Percentiles rank a stretch among this genome's conserved stretches.
These are phyloP conservation scores for Etheostoma cragini DNA, from an alignment of 2,113 vertebrate genomes.

Conservation along the genomic window DNA sequence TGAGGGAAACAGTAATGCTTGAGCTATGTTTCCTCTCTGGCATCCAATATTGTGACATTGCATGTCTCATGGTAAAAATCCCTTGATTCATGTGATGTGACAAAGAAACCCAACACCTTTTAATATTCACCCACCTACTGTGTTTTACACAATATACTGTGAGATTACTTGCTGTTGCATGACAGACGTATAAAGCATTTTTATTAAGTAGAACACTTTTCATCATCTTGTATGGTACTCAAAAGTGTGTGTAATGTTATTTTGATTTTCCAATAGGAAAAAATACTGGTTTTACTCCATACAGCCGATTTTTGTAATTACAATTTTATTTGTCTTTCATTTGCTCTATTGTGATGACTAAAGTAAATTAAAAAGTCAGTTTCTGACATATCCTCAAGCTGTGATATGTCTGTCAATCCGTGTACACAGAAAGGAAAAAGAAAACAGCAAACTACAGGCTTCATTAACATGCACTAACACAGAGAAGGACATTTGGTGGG, in stretches of 20 bases:
- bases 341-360: neutral
- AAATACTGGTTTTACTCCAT: neutral
- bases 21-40: conserved; percentile 7
- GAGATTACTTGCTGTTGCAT: neutral
- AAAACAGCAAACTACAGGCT: neutral
- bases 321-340: neutral
- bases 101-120: neutral
- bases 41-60: conserved; percentile 9
- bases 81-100: conserved; percentile 5
- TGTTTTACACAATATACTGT: neutral
- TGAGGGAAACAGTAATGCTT: neutral
- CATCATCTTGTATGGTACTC: neutral
- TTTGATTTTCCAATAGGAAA: neutral
- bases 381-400: neutral
- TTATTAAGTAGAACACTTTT: conserved; percentile 10
- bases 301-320: neutral
- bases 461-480: neutral
- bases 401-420: neutral
- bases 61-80: neutral
- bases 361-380: neutral
- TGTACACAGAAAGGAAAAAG: neutral
- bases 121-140: neutral
- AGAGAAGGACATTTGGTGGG: neutral
- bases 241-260: neutral
- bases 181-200: neutral